Conservation (phyloP, 92 coral and sea anemone genomes). For the Heteractis magnifica region DNA sequence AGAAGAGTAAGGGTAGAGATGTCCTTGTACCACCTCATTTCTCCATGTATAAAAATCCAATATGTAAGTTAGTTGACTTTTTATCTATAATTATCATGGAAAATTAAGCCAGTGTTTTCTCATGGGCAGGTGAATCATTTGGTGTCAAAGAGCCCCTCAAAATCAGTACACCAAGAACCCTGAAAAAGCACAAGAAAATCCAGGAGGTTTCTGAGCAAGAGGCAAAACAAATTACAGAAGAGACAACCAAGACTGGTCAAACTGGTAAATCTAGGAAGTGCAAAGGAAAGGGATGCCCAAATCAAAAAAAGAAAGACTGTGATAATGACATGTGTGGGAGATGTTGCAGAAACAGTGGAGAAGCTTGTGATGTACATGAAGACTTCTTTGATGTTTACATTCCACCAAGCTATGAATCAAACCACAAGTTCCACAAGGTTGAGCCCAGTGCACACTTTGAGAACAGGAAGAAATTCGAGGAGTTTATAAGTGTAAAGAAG, state of each 20-base stretch:
- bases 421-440: conserved; percentile 54
- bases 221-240: conserved; percentile 22
- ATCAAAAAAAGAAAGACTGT: conserved; percentile 89
- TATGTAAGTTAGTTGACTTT: too few relatives aligned
- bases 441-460: conserved; percentile 65
- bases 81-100: too few relatives aligned
- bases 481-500: background rate
- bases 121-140: conserved; percentile 72
- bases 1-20: too few relatives aligned
- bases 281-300: conserved; percentile 71
- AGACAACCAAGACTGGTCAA: conserved; percentile 23
- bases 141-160: conserved; percentile 79
- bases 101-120: background rate
- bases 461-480: conserved; percentile 24
- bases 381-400: conserved; percentile 60
- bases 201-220: conserved; percentile 43
- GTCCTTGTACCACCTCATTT: too few relatives aligned
- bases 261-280: conserved; percentile 49
- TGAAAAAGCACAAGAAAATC: conserved; percentile 43
- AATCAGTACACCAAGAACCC: conserved; percentile 55
- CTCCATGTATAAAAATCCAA: too few relatives aligned
- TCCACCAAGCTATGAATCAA: conserved; percentile 62
- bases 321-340: conserved; percentile 85
- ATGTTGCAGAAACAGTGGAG: conserved; percentile 80
- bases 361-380: conserved; percentile 81